Percentiles rank a stretch among this genome's conserved stretches.
Evolutionary conservation across 2,888 invertebrate species (phyloP).

Genomic region (Nomada lathburiana): DNA sequence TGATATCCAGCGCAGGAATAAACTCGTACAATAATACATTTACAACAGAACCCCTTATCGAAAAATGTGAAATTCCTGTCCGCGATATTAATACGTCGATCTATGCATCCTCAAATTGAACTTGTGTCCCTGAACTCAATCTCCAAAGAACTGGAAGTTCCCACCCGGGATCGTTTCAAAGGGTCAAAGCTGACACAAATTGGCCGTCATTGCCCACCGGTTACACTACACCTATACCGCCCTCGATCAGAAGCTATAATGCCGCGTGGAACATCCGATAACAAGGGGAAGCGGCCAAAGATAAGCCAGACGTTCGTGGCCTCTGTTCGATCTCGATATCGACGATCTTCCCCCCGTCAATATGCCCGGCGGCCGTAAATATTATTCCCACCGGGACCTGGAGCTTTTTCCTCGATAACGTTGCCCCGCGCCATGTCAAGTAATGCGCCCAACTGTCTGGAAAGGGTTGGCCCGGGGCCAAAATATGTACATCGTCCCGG

Average conservation of each 20-base stretch:
- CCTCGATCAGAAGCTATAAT: slow-evolving; percentile 18
- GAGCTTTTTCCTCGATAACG: slow-evolving; percentile 71
- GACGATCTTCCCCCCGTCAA: slow-evolving; percentile 42
- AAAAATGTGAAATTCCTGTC: no score
- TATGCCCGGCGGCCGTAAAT: slow-evolving; percentile 66
- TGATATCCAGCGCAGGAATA: no score
- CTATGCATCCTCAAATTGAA: no score
- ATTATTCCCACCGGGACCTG: slow-evolving; percentile 67
- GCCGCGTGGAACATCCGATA: slow-evolving; percentile 58
- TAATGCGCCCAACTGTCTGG: slow-evolving; percentile 83
- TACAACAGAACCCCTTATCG: no score
- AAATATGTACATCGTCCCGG: slow-evolving; percentile 57
- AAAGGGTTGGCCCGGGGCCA: slow-evolving; percentile 81
- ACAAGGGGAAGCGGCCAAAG: slow-evolving; percentile 39
- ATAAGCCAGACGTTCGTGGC: slow-evolving; percentile 48
- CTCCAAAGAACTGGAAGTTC: not conserved
- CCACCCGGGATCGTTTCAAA: not conserved
- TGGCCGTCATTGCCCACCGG: not conserved
- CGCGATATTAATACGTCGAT: no score
- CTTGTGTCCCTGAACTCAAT: not conserved
- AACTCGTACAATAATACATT: no score
- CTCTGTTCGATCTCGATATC: slow-evolving; percentile 62
- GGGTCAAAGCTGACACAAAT: not conserved
- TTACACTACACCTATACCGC: not conserved
- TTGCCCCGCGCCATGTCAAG: slow-evolving; percentile 59